Conservation (phyloP, 2,113 vertebrate genomes). For the human region DNA sequence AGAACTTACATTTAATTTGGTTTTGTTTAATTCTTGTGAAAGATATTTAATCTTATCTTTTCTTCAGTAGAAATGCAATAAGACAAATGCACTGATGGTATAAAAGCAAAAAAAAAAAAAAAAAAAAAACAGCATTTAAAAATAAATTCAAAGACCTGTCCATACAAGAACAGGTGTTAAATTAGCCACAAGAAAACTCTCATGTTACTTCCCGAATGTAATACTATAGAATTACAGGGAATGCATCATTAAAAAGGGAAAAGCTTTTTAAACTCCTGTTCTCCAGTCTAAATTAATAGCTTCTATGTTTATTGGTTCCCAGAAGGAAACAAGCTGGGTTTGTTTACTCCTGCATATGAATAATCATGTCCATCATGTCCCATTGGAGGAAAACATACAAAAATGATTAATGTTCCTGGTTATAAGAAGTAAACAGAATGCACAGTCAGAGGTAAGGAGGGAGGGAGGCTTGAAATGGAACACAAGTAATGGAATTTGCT, state of each 20-base stretch:
- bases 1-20: not conserved
- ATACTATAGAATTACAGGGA: conserved; percentile 48
- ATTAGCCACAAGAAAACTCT: conserved; percentile 68
- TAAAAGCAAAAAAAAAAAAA: not conserved
- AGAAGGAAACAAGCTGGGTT: conserved; percentile 61
- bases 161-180: conserved; percentile 65
- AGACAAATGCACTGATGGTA: not conserved
- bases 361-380: conserved; percentile 44
- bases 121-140: not conserved
- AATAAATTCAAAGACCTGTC: not conserved
- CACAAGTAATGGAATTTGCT: not conserved
- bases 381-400: conserved; percentile 16
- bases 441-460: not conserved
- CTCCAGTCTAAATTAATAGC: conserved; percentile 68
- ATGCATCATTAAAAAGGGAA: conserved; percentile 57
- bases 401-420: conserved; percentile 20
- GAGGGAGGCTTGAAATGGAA: not conserved
- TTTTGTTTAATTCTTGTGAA: conserved; percentile 4
- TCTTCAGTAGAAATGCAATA: not conserved
- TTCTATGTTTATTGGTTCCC: conserved; percentile 55
- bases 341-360: conserved; percentile 59
- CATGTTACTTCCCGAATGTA: conserved; percentile 32
- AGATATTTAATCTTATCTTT: not conserved
- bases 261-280: conserved; percentile 53
- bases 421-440: conserved; percentile 22